Evolutionary conservation across 2,113 vertebrate genomes (phyloP), one percentile per base, ranked within the genome.

Genomic region (Pollachius pollachius): DNA sequence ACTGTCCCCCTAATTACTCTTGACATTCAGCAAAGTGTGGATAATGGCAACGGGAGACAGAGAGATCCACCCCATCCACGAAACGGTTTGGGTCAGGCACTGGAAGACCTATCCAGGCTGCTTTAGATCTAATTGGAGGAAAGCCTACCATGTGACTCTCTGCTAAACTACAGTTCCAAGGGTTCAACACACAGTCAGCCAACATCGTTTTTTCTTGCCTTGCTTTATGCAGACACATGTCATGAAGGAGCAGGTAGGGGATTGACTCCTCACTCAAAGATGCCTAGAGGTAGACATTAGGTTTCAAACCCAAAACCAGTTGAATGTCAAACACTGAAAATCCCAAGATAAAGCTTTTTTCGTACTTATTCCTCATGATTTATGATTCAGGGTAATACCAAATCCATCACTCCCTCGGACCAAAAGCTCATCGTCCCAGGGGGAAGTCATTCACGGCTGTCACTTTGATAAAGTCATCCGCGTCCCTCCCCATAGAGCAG

Each of bases 1-100:
- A 70, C 63, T 64, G 30, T 21, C 9, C 64, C 62, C 64, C 72
- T 81, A 80, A 86, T 82, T 70, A 67, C 62, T 64, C 76, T 25
- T 1, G 27, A 75, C 70, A 73, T 34, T 52, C 70, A 73, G 72
- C 70, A 66, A 56, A 62, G 54, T 16, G 54, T 12, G 11, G 16
- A 19, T 1, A 13, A 60, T 60, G 58, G 19, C 58, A 21, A 18
- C 58, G 19, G 11, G 9, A 18, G 8, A 62, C 54, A 56, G 68
- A 63, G 41, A 8, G 64, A 75, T 73, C n/a, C 0, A 27, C 63
- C 70, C 60, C 18, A 21, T 60, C 58, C 7, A 21, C 19, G 23
- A n/a, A 62, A 21, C 17, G 0, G 21, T 9, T 5, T 9, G 21
- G 60, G 16, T 58, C 2, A 58, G 27, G n/a, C n/a, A n/a, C n/a